phyloP scores from a whole-genome alignment of 2,797 vertebrate species.

The Chelon auratus region DNA sequence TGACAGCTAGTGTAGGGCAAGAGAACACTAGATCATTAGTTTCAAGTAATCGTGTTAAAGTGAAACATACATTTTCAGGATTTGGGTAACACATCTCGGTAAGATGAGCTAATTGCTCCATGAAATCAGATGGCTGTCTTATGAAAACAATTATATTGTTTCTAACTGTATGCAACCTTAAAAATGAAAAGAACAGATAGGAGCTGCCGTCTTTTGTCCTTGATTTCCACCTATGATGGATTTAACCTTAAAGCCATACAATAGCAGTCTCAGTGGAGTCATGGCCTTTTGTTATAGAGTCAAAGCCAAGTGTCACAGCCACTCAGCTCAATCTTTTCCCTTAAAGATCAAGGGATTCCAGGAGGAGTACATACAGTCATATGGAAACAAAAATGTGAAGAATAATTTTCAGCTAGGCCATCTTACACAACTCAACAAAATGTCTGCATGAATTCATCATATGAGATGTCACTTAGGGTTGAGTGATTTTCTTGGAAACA shows the following conservation, averaged over 20 bases:
- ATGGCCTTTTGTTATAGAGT: conserved; percentile 59
- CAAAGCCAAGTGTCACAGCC: conserved; percentile 55
- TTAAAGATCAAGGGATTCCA: conserved; percentile 42
- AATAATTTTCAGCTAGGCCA: conserved; percentile 6
- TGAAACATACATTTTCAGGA: neutral
- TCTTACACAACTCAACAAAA: neutral
- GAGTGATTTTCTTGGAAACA: neutral
- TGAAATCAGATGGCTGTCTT: conserved; percentile 1
- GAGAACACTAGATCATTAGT: neutral
- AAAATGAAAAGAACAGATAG: conserved; percentile 29
- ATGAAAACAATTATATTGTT: conserved; percentile 3
- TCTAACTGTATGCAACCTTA: conserved; percentile 25
- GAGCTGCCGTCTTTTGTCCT: conserved; percentile 34
- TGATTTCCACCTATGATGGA: conserved; percentile 35
- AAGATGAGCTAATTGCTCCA: neutral
- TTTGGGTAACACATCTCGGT: neutral
- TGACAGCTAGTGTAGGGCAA: neutral
- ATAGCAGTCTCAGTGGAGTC: conserved; percentile 50
- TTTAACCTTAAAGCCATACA: conserved; percentile 52
- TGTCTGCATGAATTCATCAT: neutral
- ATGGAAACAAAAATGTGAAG: neutral
- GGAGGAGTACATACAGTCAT: conserved; percentile 33
- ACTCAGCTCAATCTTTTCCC: conserved; percentile 44
- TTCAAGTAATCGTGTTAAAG: neutral
- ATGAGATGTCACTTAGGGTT: neutral